These are phyloP conservation scores for Ciconia boyciana DNA, from an alignment of 2,113 vertebrate species.

Conservation along the genomic window DNA sequence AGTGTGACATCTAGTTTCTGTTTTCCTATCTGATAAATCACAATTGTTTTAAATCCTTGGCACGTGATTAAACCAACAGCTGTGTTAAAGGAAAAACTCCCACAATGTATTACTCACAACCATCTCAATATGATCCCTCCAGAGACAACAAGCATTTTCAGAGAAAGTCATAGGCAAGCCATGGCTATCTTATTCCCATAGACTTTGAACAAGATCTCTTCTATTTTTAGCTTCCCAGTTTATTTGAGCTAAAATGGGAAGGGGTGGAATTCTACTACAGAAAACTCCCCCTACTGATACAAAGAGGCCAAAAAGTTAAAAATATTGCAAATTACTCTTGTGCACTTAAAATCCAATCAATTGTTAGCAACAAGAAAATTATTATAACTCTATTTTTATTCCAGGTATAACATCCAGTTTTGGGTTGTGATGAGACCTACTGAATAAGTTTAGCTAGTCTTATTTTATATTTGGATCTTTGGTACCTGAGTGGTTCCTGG, in stretches of 20 bases:
- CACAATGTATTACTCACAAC: slow-evolving; percentile 50
- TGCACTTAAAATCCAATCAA: not conserved
- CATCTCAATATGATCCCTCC: slow-evolving; percentile 30
- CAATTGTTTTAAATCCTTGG: slow-evolving; percentile 66
- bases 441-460: not conserved
- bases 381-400: not conserved
- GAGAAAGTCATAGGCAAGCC: not conserved
- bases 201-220: not conserved
- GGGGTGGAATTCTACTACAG: not conserved
- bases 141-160: slow-evolving; percentile 49
- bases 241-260: not conserved
- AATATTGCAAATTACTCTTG: not conserved
- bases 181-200: slow-evolving; percentile 8
- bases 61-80: slow-evolving; percentile 70
- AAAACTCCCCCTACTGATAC: not conserved
- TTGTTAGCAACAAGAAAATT: not conserved
- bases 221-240: slow-evolving; percentile 8
- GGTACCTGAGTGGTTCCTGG: not conserved
- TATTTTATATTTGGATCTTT: not conserved
- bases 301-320: not conserved
- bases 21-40: slow-evolving; percentile 51
- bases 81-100: slow-evolving; percentile 56
- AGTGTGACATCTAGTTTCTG: not conserved
- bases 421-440: not conserved
- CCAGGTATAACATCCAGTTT: not conserved